These are phyloP conservation scores for Pseudonaja textilis DNA, from an alignment of 2,113 vertebrate genomes.

Conservation along the genomic window DNA sequence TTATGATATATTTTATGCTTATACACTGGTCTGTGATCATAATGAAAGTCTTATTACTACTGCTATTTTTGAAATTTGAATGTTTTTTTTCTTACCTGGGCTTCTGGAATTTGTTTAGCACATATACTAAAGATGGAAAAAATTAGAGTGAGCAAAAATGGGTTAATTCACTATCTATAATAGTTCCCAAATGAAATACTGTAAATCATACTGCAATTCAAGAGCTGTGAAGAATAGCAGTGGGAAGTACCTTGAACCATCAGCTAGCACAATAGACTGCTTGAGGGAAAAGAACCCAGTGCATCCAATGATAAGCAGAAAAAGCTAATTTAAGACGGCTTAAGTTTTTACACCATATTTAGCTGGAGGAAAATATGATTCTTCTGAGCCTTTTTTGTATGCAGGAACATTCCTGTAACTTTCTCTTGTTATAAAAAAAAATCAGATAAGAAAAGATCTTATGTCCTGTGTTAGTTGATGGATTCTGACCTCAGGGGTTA, in stretches of 20 bases:
- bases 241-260: background rate
- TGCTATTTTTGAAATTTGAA: slow-evolving; percentile 48
- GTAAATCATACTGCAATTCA: slow-evolving; percentile 35
- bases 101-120: slow-evolving; percentile 52
- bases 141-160: slow-evolving; percentile 42
- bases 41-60: background rate
- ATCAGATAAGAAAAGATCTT: background rate
- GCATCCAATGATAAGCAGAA: background rate
- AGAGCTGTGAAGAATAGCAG: slow-evolving; percentile 27
- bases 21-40: background rate
- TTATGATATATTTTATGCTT: background rate
- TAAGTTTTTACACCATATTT: background rate
- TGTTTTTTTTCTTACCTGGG: slow-evolving; percentile 15
- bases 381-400: background rate
- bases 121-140: slow-evolving; percentile 44
- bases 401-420: background rate
- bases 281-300: background rate
- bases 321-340: background rate
- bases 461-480: background rate
- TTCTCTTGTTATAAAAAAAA: background rate
- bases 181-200: slow-evolving; percentile 23
- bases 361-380: background rate
- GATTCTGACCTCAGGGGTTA: background rate
- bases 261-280: background rate
- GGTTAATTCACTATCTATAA: slow-evolving; percentile 52